A percentile compares a stretch with the other conserved stretches of the same genome.
Evolutionary conservation across 2,888 invertebrate species (phyloP).

Genomic region (Luperina nickerlii): DNA sequence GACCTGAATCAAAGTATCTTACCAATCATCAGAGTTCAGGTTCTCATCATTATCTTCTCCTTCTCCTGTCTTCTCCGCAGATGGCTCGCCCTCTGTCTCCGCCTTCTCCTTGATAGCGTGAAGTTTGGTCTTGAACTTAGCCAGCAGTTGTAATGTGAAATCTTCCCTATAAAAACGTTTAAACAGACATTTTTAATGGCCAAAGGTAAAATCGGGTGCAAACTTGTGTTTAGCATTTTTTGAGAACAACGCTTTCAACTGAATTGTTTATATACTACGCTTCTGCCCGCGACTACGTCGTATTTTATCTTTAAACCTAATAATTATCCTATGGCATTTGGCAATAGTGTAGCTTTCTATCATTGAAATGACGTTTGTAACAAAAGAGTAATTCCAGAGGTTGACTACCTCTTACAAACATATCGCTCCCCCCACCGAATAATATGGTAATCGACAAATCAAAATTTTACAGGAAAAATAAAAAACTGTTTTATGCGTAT

Average conservation of each 20-base stretch:
- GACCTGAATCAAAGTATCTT: background rate
- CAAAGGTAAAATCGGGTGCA: background rate
- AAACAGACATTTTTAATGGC: background rate
- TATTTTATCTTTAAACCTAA: background rate
- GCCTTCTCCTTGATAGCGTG: slow-evolving; percentile 92
- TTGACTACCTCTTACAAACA: too few species aligned
- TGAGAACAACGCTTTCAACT: background rate
- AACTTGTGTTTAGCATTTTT: background rate
- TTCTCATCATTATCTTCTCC: slow-evolving; percentile 78
- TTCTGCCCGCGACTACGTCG: background rate
- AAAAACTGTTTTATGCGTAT: too few species aligned
- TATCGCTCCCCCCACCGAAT: too few species aligned
- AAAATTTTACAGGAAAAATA: too few species aligned
- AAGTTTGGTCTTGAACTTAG: slow-evolving; percentile 95
- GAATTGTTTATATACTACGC: background rate
- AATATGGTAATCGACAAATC: too few species aligned
- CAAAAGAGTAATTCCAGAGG: too few species aligned
- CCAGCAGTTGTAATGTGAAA: slow-evolving; percentile 94
- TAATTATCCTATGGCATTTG: too few species aligned
- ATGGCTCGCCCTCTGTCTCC: slow-evolving; percentile 79
- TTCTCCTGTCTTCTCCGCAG: slow-evolving; percentile 67
- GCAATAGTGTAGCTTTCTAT: too few species aligned
- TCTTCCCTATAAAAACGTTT: slow-evolving; percentile 89
- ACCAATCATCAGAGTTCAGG: slow-evolving; percentile 85
- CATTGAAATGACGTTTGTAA: too few species aligned